Base-by-base conservation (phyloP, 2,797 vertebrate species). In the Melanotaenia maccullochi region DNA sequence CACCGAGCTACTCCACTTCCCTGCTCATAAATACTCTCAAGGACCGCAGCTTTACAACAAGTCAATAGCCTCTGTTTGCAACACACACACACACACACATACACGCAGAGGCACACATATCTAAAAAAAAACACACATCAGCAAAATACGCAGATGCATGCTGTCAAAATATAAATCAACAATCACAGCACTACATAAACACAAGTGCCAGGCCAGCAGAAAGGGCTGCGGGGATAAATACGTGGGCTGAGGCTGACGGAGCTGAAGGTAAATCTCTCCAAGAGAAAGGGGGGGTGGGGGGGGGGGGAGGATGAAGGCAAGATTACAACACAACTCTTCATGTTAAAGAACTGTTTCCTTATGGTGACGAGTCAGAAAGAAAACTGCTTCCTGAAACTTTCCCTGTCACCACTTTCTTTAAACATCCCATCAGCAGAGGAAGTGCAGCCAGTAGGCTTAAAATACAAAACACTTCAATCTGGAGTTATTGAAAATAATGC, bases 101-200 rank as follows among this genome's bases (percentile, higher is more conserved):
- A 75, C 68, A 52, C 64, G 73, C 44, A 49, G 44, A 49, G 77
- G 63, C 38, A 75, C 71, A 75, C 76, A 81, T 49, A 76, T 65
- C 81, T 74, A 76, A 80, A 28, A 25, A 28, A 78, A 78, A 85
- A 73, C 83, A 82, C 88, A 87, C 83, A 87, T 92, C 89, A 93
- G 93, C 92, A 92, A 88, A 92, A 94, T 93, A 92, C 87, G 74
- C 91, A 94, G 91, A 94, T 93, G 93, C 82, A 87, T 72, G 83
- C 91, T 92, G 93, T 94, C 93, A 94, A 93, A 93, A 87, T 91
- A 93, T 94, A 94, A 94, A 94, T 94, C 92, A 93, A 89, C 90
- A 91, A 93, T 93, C 91, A 91, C 80, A 76, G 87, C 88, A 85
- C 87, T 82, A 91, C 92, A 93, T 92, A 93, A 94, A 93, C 90